Evolutionary conservation across 2,797 vertebrate genomes (phyloP), one percentile per base, ranked within the genome.

Genomic region (Manis crassicaudata): DNA sequence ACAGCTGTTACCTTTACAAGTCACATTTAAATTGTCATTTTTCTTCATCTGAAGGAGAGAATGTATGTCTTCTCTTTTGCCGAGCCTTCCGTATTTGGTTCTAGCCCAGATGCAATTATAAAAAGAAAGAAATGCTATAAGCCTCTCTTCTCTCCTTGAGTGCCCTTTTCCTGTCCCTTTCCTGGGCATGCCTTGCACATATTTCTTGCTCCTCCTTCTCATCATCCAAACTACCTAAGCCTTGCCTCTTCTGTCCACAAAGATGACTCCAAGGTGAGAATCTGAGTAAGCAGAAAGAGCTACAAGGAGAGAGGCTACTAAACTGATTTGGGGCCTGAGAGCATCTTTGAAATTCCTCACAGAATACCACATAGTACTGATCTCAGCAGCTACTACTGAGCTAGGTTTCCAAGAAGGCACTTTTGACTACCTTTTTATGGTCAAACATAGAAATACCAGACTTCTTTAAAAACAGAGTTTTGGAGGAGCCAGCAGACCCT

Each of bases 11-110:
- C 27, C 13, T 90, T 88, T 93, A 11, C 5, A 81, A 63, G 23
- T 63, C 32, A 80, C 81, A 67, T 89, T 90, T 82, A 92, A 85
- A 63, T 75, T 94, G 25, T 68, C 32, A 79, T 43, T 89, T 97
- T 87, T 25, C 20, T 95, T 96, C 16, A 58, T 82, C 9, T 84
- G 32, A 92, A 65, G n/a, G 54, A 92, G 52, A 89, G 7, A 92
- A 82, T 32, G 5, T 72, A 7, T 89, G 9, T 85, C 89, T 85
- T 83, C 25, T 65, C 2, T 97, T 84, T 21, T 85, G 2, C 2
- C 10, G 37, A 37, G 3, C 4, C 3, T 7, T 77, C 10, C 23
- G 27, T 4, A 96, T 93, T 95, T 90, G 54, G n/a, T 73, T 87
- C 27, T 87, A 92, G 18, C 13, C 23, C 43, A 84, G n/a, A 18